These are phyloP conservation scores for Caligus rogercresseyi DNA, from an alignment of 1,140 invertebrate species.

Conservation along the genomic window DNA sequence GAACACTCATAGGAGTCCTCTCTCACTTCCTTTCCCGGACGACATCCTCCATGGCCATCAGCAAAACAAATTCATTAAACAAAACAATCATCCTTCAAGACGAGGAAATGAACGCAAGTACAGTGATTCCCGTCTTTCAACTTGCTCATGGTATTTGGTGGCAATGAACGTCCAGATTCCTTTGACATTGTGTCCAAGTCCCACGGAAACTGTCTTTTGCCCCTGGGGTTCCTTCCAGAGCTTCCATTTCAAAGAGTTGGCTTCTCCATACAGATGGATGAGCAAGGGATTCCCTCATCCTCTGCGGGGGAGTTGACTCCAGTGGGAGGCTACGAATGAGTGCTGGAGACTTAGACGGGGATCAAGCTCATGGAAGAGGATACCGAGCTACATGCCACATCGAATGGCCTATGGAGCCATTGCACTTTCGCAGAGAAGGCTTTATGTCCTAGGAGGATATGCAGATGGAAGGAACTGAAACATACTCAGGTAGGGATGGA, in stretches of 20 bases:
- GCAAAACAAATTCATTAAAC: no score
- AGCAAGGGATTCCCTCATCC: not conserved
- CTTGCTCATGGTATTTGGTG: not conserved
- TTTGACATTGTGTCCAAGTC: not conserved
- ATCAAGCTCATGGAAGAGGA: not conserved
- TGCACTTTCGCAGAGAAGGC: not conserved
- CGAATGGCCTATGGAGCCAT: not conserved
- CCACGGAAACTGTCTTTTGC: not conserved
- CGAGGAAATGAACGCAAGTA: no score
- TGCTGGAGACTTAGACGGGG: not conserved
- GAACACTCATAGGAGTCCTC: no score
- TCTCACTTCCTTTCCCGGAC: no score
- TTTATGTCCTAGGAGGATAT: not conserved
- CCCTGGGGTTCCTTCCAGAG: not conserved
- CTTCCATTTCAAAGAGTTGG: not conserved
- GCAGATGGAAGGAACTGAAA: not conserved
- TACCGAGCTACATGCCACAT: not conserved
- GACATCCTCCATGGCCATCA: no score
- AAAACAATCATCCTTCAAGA: no score
- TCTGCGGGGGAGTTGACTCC: not conserved
- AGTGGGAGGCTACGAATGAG: not conserved
- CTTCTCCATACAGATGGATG: not conserved
- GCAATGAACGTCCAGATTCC: not conserved
- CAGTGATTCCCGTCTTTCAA: no score
- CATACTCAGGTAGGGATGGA: not conserved